Evolutionary conservation across 92 coral and sea anemone genomes (phyloP).

Genomic region (Nematostella vectensis): DNA sequence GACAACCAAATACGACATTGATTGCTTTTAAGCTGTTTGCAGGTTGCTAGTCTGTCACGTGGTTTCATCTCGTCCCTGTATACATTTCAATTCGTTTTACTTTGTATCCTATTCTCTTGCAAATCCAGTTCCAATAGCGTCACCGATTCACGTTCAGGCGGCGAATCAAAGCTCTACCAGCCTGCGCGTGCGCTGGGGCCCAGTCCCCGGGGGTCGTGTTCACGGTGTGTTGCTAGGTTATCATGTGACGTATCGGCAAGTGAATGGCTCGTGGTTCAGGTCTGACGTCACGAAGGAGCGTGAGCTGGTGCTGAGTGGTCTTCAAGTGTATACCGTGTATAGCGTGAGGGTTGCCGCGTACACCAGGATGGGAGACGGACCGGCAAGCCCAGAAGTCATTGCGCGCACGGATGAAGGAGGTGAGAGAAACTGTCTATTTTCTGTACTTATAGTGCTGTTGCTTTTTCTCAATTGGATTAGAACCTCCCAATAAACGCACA

Average conservation of each 20-base stretch:
- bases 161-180: constrained; percentile 4
- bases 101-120: too few relatives aligned
- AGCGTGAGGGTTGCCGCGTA: constrained; percentile 3
- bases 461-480: too few relatives aligned
- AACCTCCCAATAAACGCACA: too few relatives aligned
- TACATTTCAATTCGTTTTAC: too few relatives aligned
- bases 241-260: constrained; percentile 2
- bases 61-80: too few relatives aligned
- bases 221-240: constrained; percentile 6
- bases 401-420: constrained; percentile 4
- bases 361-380: constrained; percentile 16
- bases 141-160: background rate
- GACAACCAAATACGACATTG: too few relatives aligned
- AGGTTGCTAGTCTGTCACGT: too few relatives aligned
- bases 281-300: background rate
- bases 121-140: background rate
- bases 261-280: background rate
- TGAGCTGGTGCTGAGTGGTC: constrained; percentile 5
- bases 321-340: background rate
- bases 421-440: background rate
- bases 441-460: too few relatives aligned
- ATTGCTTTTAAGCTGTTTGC: too few relatives aligned
- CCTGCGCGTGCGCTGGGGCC: background rate
- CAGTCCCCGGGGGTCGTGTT: background rate
- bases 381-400: background rate